Evolutionary conservation across 2,888 invertebrate genomes (phyloP).

Genomic region (Lithophane socia): DNA sequence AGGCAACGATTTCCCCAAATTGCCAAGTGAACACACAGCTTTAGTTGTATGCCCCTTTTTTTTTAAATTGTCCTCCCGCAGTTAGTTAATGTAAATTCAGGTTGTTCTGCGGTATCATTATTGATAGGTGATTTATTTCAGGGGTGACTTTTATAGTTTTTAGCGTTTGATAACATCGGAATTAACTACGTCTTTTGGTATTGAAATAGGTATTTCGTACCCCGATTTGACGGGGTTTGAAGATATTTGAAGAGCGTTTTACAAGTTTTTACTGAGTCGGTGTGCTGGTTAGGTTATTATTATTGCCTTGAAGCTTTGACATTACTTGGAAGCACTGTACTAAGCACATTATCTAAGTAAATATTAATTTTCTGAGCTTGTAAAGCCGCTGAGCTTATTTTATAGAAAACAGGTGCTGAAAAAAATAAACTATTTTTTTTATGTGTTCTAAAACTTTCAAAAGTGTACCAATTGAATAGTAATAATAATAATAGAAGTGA

Average conservation of each 20-base stretch:
- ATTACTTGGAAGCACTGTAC: background rate
- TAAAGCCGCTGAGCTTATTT: background rate
- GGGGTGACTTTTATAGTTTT: conserved; percentile 68
- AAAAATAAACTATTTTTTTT: no score
- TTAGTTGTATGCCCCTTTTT: conserved; percentile 45
- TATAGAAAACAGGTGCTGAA: no score
- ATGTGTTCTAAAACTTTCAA: background rate
- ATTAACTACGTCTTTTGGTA: conserved; percentile 32
- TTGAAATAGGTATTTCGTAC: conserved; percentile 46
- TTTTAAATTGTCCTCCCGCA: conserved; percentile 61
- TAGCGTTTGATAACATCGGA: conserved; percentile 56
- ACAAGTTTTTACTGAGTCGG: background rate
- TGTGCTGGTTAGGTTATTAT: background rate
- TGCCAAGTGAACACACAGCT: conserved; percentile 34
- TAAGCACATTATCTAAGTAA: background rate
- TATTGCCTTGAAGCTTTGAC: conserved; percentile 1
- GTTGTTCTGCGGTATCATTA: conserved; percentile 68
- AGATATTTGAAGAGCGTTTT: conserved; percentile 32
- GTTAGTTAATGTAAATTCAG: conserved; percentile 73
- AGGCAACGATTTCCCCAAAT: conserved; percentile 1
- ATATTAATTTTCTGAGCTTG: background rate
- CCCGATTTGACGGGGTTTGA: conserved; percentile 31
- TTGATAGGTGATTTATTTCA: conserved; percentile 77
- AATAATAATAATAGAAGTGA: no score
- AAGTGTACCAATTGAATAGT: no score